Percentiles rank a stretch among this genome's conserved stretches.
Conservation (phyloP, 2,888 invertebrate species). For the Pilophorus perplexus region DNA sequence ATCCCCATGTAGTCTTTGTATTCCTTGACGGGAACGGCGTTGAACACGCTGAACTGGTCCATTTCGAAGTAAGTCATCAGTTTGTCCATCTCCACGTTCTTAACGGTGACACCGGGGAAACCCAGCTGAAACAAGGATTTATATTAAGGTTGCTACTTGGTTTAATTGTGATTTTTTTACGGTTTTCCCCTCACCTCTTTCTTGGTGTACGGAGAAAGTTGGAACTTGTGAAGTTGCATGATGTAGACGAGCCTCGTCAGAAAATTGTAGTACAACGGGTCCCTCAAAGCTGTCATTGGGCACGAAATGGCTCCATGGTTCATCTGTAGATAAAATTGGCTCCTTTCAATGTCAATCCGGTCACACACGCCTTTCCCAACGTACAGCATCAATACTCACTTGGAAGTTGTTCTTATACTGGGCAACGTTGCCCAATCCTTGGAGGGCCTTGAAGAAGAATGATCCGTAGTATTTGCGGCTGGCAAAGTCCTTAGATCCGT, state of each 20-base stretch:
- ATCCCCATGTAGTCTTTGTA: conserved; percentile 15
- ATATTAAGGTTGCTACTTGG: not conserved
- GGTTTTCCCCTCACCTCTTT: conserved; percentile 52
- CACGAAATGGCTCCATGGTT: conserved; percentile 9
- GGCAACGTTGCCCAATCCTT: conserved; percentile 20
- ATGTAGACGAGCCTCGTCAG: conserved; percentile 59
- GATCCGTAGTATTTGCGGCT: conserved; percentile 27
- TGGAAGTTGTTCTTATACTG: conserved; percentile 10
- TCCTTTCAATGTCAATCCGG: not conserved
- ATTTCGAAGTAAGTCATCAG: conserved; percentile 68
- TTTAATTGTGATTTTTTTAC: not conserved
- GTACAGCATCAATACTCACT: conserved; percentile 2
- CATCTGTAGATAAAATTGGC: not conserved
- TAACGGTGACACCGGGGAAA: conserved; percentile 64
- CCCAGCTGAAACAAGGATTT: conserved; percentile 52
- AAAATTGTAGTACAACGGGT: conserved; percentile 67
- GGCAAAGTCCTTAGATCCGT: conserved; percentile 9
- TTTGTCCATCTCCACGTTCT: conserved; percentile 62
- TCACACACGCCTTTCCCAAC: too few relatives aligned
- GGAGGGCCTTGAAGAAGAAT: conserved; percentile 26
- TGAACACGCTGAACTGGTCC: conserved; percentile 64
- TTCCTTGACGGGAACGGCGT: conserved; percentile 55
- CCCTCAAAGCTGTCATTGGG: conserved; percentile 61
- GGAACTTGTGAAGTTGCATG: conserved; percentile 59
- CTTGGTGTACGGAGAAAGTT: conserved; percentile 62